These are phyloP conservation scores for Exocentrus adspersus DNA, from an alignment of 2,888 invertebrate species.

Conservation along the genomic window DNA sequence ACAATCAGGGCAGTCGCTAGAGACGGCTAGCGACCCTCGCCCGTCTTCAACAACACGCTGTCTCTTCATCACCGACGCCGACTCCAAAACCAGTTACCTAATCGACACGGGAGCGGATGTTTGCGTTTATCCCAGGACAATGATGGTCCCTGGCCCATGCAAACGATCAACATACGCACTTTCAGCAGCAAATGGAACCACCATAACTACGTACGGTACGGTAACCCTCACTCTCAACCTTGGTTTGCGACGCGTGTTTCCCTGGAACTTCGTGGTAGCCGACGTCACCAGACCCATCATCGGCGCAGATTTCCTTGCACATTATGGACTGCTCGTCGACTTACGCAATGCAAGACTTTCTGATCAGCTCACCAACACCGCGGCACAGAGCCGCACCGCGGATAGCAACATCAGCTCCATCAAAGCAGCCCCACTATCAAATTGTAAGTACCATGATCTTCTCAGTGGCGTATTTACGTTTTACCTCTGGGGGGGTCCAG, in stretches of 20 bases:
- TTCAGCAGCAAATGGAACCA: background rate
- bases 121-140: conserved; percentile 11
- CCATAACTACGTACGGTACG: background rate
- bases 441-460: too few relatives aligned
- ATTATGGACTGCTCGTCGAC: background rate
- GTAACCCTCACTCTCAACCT: background rate
- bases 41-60: background rate
- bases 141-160: background rate
- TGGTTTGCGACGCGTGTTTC: background rate
- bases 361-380: too few relatives aligned
- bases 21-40: too few relatives aligned
- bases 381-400: too few relatives aligned
- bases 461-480: too few relatives aligned
- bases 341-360: too few relatives aligned
- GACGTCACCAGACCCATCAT: conserved; percentile 1
- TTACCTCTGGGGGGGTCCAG: too few relatives aligned
- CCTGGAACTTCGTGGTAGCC: conserved; percentile 12
- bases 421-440: background rate
- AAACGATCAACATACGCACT: background rate
- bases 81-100: background rate
- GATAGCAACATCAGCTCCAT: too few relatives aligned
- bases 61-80: conserved; percentile 10
- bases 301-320: background rate
- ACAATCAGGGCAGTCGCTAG: too few relatives aligned
- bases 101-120: too few relatives aligned